These are phyloP conservation scores for Caenorhabditis japonica DNA, from an alignment of 2,888 invertebrate genomes.

Conservation along the genomic window DNA sequence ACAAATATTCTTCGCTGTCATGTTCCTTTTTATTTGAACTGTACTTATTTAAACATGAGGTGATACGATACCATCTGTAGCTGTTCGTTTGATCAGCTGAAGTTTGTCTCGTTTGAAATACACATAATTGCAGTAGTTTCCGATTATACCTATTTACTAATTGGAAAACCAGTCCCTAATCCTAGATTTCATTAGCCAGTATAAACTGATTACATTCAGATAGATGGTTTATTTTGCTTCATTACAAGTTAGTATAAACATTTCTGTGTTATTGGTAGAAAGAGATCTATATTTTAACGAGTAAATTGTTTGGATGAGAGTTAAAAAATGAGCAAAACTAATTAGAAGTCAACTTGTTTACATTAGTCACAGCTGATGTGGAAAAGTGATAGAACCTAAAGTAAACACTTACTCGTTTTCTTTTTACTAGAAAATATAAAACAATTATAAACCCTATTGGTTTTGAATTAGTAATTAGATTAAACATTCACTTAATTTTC, in stretches of 20 bases:
- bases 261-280: too few species aligned
- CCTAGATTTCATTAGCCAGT: background rate
- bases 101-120: constrained; percentile 16
- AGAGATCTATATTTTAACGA: background rate
- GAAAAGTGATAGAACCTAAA: too few species aligned
- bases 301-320: background rate
- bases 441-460: too few species aligned
- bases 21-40: constrained; percentile 45
- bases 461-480: too few species aligned
- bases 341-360: background rate
- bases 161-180: background rate
- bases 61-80: too few species aligned
- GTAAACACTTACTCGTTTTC: too few species aligned
- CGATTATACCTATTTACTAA: background rate
- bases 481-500: too few species aligned
- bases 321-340: background rate
- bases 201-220: background rate
- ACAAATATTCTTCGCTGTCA: too few species aligned
- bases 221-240: too few species aligned
- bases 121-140: background rate
- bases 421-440: too few species aligned
- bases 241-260: too few species aligned
- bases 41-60: constrained; percentile 34
- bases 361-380: too few species aligned
- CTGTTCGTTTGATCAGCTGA: constrained; percentile 40